Evolutionary conservation across 2,113 vertebrate species (phyloP), one percentile per base, ranked within the genome.

Genomic region (Corythaixoides concolor): DNA sequence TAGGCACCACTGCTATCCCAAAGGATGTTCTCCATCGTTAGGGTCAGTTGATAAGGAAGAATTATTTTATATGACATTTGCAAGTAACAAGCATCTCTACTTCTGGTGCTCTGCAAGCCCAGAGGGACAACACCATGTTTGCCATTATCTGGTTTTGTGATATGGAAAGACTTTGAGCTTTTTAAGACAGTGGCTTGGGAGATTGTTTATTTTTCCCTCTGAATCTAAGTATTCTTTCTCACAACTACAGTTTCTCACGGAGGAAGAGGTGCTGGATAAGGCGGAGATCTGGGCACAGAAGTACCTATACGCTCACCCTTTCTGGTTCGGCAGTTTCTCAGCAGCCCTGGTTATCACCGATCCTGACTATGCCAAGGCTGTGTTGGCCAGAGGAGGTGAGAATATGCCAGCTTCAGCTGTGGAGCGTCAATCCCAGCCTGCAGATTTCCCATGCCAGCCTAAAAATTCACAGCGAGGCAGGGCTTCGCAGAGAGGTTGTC

Each of bases 371-470:
- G 97, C 97, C 39, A 99, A 98, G 91, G 89, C 85, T 47, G 10
- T 99, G 22, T 77, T 99, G 84, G 41, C 96, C 62, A 97, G 98
- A 96, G 97, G 98, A 98, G 98, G 99, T 99, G 62, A 95, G 97
- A 96, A 89, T 7, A 15, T 82, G 52, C 15, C 67, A 32, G 15
- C 15, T 88, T 81, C 74, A 52, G 7, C 47, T 87, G 64, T 58
- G 50, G 24, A 53, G 22, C 35, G 80, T 8, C 35, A 91, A 15
- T 24, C 21, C 15, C 18, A 69, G 50, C n/a, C 37, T 88, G 28
- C 39, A 92, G 58, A 64, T 87, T 94, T 90, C 67, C 55, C 21
- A 1, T 39, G 30, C 16, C 77, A 87, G 26, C 73, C 67, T 75
- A 45, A 50, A 70, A 53, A 58, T 82, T 76, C 41, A 35, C 23